phyloP scores from a whole-genome alignment of 2,888 invertebrate genomes.

The Noctua janthina region DNA sequence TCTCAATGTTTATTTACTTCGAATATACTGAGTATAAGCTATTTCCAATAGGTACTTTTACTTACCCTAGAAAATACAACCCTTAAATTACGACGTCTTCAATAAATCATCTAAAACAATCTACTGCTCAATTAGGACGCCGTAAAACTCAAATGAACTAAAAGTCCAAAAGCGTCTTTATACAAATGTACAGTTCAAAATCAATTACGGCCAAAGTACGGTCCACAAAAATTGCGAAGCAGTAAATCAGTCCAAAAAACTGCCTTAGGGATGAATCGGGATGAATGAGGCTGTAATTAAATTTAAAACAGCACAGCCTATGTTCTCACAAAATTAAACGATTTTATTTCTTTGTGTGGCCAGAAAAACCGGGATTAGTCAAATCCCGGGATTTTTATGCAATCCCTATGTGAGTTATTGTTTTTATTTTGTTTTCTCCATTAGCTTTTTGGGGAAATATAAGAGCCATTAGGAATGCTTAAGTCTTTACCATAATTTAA shows the following conservation, averaged over 20 bases:
- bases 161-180: neutral
- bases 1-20: neutral
- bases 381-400: constrained; percentile 36
- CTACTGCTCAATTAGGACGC: constrained; percentile 6
- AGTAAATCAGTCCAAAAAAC: constrained; percentile 61
- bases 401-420: constrained; percentile 27
- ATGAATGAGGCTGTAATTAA: constrained; percentile 61
- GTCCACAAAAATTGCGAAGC: constrained; percentile 36
- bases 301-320: constrained; percentile 65
- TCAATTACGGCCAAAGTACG: constrained; percentile 40
- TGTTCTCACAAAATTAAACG: constrained; percentile 65
- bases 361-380: constrained; percentile 36
- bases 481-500: neutral
- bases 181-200: constrained; percentile 14
- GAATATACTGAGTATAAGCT: neutral
- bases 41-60: neutral
- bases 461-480: neutral
- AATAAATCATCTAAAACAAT: constrained; percentile 22
- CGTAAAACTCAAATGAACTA: constrained; percentile 27
- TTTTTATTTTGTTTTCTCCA: constrained; percentile 6
- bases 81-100: neutral
- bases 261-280: constrained; percentile 57
- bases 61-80: neutral
- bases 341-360: constrained; percentile 58
- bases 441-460: constrained; percentile 14